Base-by-base conservation (phyloP, 2,797 vertebrate genomes). In the Bufotes viridis region DNA sequence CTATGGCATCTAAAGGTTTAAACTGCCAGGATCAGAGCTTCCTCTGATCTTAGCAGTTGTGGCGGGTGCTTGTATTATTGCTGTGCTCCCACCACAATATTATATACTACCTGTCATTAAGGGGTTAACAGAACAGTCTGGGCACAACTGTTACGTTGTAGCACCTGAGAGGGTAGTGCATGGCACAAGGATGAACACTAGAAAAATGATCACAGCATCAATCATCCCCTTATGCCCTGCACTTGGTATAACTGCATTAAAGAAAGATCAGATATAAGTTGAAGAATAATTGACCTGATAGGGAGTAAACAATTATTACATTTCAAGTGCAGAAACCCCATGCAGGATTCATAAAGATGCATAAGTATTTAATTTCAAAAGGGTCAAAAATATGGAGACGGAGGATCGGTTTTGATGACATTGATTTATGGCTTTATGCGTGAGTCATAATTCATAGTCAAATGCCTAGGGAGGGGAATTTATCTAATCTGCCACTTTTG, bases 401-500 rank as follows among this genome's bases (percentile, higher is more conserved):
- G 63, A 67, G 72, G 53, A 84, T 65, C 53, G 72, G 61, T 58
- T 84, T 79, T 88, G 74, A 84, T 84, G 81, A 26, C 87, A 84
- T 76, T 84, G 87, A 88, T 84, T 84, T 79, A 84, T 88, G 74
- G 79, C 75, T 84, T 75, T 84, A 78, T 26, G 53, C 63, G 60
- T 70, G 75, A 84, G 72, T 88, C 87, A 88, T 88, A 88, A 84
- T 88, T 84, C 81, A 84, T 84, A 70, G 72, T 88, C 81, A 88
- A 82, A 84, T 88, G 87, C 82, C 81, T 70, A 34, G 60, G 81
- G 82, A 88, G 82, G 75, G 67, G 82, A 88, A 88, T 88, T 88
- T 88, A 88, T 88, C 81, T 88, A 88, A 88, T 74, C 81, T 88
- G 87, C 81, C 74, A 84, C 61, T 72, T 88, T 79, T 84, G 65